phyloP scores from a whole-genome alignment of 2,888 invertebrate genomes.

The Drosophila anomalipes region DNA sequence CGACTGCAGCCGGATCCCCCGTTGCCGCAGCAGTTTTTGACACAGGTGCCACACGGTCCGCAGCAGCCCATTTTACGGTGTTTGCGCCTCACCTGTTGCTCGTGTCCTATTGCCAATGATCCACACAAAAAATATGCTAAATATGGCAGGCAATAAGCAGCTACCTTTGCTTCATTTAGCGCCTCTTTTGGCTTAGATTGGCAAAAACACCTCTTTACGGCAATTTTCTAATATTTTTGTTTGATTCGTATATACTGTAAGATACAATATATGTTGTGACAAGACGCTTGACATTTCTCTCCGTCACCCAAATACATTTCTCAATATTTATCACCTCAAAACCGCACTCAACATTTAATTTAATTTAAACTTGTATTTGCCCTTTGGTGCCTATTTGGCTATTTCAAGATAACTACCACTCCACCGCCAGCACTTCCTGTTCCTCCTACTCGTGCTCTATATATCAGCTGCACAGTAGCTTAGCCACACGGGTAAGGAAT shows the following conservation, averaged over 20 bases:
- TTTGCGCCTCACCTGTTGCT: constrained; percentile 36
- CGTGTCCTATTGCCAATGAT: constrained; percentile 14
- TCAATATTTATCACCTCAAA: constrained; percentile 12
- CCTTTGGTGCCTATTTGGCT: constrained; percentile 40
- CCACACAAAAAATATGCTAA: constrained; percentile 73
- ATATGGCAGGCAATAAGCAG: constrained; percentile 41
- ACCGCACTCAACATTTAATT: constrained; percentile 44
- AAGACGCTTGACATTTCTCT: constrained; percentile 8
- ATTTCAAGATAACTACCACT: constrained; percentile 32
- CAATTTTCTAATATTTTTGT: constrained; percentile 5
- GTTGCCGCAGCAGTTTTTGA: constrained; percentile 59
- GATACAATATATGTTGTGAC: constrained; percentile 1
- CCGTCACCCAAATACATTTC: neutral
- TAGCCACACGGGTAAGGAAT: constrained; percentile 47
- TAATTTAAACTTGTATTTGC: constrained; percentile 44
- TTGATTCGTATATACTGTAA: neutral
- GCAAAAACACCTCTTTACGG: constrained; percentile 24
- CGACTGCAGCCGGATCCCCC: constrained; percentile 53
- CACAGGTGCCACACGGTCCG: constrained; percentile 37
- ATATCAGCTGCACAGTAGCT: neutral
- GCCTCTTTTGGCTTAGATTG: constrained; percentile 56
- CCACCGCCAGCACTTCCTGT: neutral
- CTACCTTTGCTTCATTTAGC: constrained; percentile 58
- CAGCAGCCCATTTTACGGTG: constrained; percentile 41
- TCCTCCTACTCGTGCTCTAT: neutral